Conservation (phyloP, 2,113 vertebrate species). For the Plecotus auritus region DNA sequence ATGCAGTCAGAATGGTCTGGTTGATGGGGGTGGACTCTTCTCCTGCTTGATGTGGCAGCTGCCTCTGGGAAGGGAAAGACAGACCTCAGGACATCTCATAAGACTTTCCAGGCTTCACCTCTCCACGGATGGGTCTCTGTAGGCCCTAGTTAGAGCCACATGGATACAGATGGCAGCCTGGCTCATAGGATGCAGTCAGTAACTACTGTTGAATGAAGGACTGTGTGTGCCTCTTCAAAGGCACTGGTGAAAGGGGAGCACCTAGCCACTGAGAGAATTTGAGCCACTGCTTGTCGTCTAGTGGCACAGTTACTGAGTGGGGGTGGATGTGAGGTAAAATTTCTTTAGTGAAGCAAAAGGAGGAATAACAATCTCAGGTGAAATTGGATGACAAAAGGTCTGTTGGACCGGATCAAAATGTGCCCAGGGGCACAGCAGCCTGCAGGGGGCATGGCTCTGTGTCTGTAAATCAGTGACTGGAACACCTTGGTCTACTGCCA, state of each 20-base stretch:
- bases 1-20: not conserved
- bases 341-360: not conserved
- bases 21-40: not conserved
- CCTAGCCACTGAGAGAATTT: no score
- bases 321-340: no score
- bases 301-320: not conserved
- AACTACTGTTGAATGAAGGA: not conserved
- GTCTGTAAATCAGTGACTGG: not conserved
- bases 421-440: not conserved
- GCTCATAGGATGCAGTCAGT: rapidly evolving
- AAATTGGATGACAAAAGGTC: not conserved
- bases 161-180: not conserved
- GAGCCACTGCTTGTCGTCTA: not conserved
- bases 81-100: not conserved
- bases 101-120: not conserved
- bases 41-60: not conserved
- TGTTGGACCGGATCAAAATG: not conserved
- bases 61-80: not conserved
- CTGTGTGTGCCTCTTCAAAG: not conserved
- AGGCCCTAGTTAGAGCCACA: not conserved
- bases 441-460: not conserved
- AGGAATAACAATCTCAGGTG: not conserved
- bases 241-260: not conserved
- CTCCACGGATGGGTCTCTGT: not conserved
- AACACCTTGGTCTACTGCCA: not conserved